Base-by-base conservation (phyloP, 2,888 invertebrate species). In the Julus scandinavius region DNA sequence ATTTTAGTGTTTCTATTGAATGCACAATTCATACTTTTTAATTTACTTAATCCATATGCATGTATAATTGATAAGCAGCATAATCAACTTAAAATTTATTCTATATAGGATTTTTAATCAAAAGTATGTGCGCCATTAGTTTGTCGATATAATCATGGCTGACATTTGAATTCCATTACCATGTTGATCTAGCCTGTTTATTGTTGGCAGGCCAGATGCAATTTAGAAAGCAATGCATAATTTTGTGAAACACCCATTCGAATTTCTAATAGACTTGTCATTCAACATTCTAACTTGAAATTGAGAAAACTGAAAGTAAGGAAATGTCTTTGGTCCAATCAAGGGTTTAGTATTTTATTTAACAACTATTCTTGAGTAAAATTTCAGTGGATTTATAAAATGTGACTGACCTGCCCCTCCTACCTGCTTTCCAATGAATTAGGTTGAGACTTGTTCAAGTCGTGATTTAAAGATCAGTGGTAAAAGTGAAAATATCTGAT, bases 401-500 rank as follows among this genome's bases (percentile, higher is more conserved):
- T 63, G 20, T 63, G 6, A 5, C 63, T 63, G 63, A 20, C 20
- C 20, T 63, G 63, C 63, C 63, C 20, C 63, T 63, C 63, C 63
- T 17, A 63, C 63, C 63, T 63, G 63, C n/a, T 63, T 58, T 13
- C 6, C 20, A 20, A 6, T 63, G 20, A 63, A 63, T 63, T 63
- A 63, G 63, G 63, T 63, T 63, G 63, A 63, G 63, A 63, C 20
- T 63, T 63, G 58, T 20, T 63, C 63, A 20, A 63, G 63, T 63
- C 63, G 63, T 63, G 63, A 63, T 63, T 20, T 7, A 20, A 63
- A 63, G 63, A 63, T 63, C 63, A 63, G 20, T 20, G 63, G 63
- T 63, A 63, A 63, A 63, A 63, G 63, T 20, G 58, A 63, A 63
- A 63, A 63, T 63, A 63, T 63, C 63, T 63, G 63, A 63, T 63